phyloP scores from a whole-genome alignment of 2,113 vertebrate genomes.

The Talpa occidentalis region DNA sequence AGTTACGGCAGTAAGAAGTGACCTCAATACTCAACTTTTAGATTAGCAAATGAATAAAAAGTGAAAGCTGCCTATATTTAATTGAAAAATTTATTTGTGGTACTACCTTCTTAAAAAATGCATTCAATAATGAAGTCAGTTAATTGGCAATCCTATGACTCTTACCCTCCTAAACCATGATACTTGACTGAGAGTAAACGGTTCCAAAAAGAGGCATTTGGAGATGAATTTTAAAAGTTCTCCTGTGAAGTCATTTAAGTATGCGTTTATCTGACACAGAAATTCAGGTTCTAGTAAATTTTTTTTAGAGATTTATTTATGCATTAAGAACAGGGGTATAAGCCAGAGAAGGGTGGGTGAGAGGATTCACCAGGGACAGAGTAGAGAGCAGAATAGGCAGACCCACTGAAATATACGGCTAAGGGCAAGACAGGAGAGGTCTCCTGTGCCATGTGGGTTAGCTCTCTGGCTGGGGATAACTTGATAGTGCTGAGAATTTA shows the following conservation, averaged over 20 bases:
- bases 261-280: neutral
- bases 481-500: no score
- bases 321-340: no score
- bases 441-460: no score
- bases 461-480: no score
- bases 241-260: neutral
- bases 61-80: neutral
- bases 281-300: neutral
- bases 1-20: neutral
- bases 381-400: no score
- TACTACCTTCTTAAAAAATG: no score
- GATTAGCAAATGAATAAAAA: neutral
- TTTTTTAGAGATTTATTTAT: no score
- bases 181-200: neutral
- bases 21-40: neutral
- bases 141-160: neutral
- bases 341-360: no score
- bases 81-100: constrained; percentile 18
- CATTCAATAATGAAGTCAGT: neutral
- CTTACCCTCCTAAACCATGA: neutral
- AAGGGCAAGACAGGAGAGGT: no score
- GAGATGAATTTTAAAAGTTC: neutral
- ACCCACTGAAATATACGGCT: no score
- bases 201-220: neutral
- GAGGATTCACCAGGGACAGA: no score